Evolutionary conservation across 2,888 invertebrate species (phyloP).

Genomic region (Ischnura elegans): DNA sequence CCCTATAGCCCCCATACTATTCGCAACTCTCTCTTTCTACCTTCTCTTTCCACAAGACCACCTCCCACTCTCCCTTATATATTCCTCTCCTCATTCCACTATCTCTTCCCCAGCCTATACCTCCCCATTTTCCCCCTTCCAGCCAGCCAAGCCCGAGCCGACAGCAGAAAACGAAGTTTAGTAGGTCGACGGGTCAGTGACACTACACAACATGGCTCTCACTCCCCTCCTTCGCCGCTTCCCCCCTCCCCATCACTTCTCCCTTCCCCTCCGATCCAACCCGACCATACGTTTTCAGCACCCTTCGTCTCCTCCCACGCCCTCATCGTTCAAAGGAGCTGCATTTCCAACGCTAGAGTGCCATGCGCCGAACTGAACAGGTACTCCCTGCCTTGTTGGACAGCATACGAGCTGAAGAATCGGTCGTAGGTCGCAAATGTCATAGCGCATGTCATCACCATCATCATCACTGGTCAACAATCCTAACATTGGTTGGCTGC

Average conservation of each 20-base stretch:
- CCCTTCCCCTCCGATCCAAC: background rate
- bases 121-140: constrained; percentile 2
- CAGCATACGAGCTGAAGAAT: too few species aligned
- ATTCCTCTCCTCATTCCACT: constrained; percentile 79
- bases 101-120: background rate
- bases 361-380: too few species aligned
- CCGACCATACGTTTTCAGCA: too few species aligned
- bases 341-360: too few species aligned
- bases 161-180: constrained; percentile 61
- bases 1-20: too few species aligned
- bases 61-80: constrained; percentile 77
- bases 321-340: background rate
- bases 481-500: too few species aligned
- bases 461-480: too few species aligned
- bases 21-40: constrained; percentile 79
- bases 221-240: too few species aligned
- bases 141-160: constrained; percentile 67
- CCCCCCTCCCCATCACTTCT: background rate
- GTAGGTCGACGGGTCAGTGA: constrained; percentile 19
- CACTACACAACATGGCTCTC: background rate
- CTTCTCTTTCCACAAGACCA: constrained; percentile 79
- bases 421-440: too few species aligned
- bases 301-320: background rate
- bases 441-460: too few species aligned
- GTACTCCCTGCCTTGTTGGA: too few species aligned